Conservation (phyloP, 2,113 vertebrate genomes). For the Carlito syrichta region DNA sequence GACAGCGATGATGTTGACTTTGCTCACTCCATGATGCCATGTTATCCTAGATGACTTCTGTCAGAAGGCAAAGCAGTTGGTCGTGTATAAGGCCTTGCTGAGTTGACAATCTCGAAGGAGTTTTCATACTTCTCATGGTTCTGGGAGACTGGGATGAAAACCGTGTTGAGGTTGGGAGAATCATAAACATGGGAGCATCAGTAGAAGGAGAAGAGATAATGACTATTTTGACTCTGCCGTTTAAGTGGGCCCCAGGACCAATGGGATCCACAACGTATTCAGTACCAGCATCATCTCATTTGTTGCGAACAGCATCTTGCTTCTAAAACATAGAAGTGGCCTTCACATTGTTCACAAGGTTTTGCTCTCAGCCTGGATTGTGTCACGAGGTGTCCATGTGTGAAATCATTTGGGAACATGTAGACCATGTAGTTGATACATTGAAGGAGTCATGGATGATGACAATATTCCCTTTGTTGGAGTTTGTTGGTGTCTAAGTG, state of each 20-base stretch:
- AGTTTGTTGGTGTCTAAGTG: conserved; percentile 86
- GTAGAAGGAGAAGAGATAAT: conserved; percentile 91
- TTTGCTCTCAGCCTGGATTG: conserved; percentile 87
- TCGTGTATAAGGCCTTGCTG: conserved; percentile 91
- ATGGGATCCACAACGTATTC: conserved; percentile 91
- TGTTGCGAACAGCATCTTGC: conserved; percentile 89
- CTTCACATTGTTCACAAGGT: conserved; percentile 86
- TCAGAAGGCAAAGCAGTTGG: conserved; percentile 91
- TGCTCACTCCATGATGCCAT: conserved; percentile 89
- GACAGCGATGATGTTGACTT: conserved; percentile 90
- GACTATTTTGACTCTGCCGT: conserved; percentile 90
- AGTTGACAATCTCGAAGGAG: conserved; percentile 88
- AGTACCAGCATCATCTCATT: conserved; percentile 88
- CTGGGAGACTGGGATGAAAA: conserved; percentile 61
- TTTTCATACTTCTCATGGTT: conserved; percentile 91
- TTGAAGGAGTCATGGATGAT: conserved; percentile 92
- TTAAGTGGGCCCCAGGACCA: conserved; percentile 89
- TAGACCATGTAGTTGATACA: conserved; percentile 91
- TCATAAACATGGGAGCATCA: conserved; percentile 90
- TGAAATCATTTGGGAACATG: conserved; percentile 93
- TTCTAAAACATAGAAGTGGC: conserved; percentile 88
- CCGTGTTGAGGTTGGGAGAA: not conserved
- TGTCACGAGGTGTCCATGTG: conserved; percentile 86
- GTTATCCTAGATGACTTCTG: conserved; percentile 93
- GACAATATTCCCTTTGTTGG: conserved; percentile 85